Evolutionary conservation across 2,113 vertebrate genomes (phyloP).

Genomic region (Myrmecobius fasciatus): DNA sequence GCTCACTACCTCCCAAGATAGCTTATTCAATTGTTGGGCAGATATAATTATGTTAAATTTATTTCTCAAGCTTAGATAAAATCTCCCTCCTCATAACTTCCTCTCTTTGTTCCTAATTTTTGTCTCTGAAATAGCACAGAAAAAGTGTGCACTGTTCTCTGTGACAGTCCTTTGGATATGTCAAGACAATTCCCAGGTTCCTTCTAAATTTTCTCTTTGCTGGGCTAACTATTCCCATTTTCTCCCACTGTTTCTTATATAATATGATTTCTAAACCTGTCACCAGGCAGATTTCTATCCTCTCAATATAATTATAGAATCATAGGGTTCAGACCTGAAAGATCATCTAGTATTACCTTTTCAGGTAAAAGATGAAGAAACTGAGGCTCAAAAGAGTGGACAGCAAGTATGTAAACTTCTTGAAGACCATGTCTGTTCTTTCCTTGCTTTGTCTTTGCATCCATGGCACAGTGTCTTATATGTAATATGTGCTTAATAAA

Average conservation of each 20-base stretch:
- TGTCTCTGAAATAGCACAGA: background rate
- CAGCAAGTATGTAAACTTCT: background rate
- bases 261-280: background rate
- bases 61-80: background rate
- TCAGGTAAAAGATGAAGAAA: background rate
- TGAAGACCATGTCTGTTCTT: background rate
- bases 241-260: background rate
- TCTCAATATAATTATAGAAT: background rate
- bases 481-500: background rate
- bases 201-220: background rate
- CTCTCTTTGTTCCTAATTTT: background rate
- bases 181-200: background rate
- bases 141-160: background rate
- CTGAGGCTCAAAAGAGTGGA: background rate
- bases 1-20: background rate
- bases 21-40: background rate
- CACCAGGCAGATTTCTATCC: background rate
- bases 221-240: background rate
- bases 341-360: background rate
- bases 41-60: background rate
- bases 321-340: background rate
- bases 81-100: background rate
- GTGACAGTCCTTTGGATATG: background rate
- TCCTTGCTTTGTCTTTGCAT: background rate
- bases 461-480: background rate